A percentile compares a stretch with the other conserved stretches of the same genome.
phyloP scores from a whole-genome alignment of 35 echinoderm and acorn worm species.

The Diadema setosum region DNA sequence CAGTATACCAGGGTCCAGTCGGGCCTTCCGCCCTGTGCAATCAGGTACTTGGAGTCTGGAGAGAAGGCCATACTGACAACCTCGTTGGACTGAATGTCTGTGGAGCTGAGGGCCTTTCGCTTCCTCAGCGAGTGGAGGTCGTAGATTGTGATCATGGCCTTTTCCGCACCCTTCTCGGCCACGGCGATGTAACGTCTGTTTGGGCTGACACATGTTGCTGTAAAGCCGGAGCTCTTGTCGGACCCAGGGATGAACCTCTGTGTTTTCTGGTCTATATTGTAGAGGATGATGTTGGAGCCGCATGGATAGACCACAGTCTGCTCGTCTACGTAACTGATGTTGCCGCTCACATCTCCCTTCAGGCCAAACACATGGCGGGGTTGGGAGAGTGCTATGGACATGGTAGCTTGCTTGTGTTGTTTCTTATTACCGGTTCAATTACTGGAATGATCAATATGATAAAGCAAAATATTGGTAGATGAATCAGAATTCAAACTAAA shows the following conservation, averaged over 20 bases:
- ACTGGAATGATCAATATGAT: neutral
- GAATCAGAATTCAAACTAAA: too few species aligned
- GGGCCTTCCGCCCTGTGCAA: constrained; percentile 91
- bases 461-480: too few species aligned
- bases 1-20: constrained; percentile 98
- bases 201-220: constrained; percentile 97
- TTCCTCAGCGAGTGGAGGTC: constrained; percentile 92
- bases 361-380: constrained; percentile 91
- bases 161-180: constrained; percentile 88
- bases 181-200: constrained; percentile 93
- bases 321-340: constrained; percentile 96
- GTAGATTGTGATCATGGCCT: constrained; percentile 94
- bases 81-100: constrained; percentile 87
- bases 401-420: neutral
- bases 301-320: constrained; percentile 97
- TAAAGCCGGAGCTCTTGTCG: constrained; percentile 87
- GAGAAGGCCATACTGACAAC: constrained; percentile 92
- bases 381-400: constrained; percentile 91
- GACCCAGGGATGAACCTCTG: constrained; percentile 98
- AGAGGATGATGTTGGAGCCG: constrained; percentile 92
- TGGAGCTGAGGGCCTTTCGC: constrained; percentile 85
- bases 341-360: constrained; percentile 91
- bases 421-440: neutral
- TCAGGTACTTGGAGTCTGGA: constrained; percentile 97
- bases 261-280: constrained; percentile 99